Evolutionary conservation across 2,888 invertebrate genomes (phyloP), one percentile per base, ranked within the genome.

Genomic region (Apotomis betuletana): DNA sequence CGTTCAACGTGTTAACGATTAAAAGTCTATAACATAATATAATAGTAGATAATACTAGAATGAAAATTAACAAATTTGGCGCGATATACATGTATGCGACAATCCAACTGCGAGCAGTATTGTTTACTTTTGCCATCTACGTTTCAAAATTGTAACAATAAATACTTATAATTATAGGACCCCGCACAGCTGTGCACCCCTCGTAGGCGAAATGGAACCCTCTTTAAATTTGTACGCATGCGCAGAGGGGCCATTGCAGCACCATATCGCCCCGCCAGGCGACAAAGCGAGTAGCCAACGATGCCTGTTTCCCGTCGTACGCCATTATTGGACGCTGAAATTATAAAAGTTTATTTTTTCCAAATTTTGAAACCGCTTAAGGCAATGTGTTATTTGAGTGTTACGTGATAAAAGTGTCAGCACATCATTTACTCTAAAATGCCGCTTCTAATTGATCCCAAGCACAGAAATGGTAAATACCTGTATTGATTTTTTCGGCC

Each of bases 391-490:
- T 79, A 79, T 81, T 79, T 74, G 78, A 85, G 89, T 90, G 87
- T 82, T 81, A 86, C 84, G 79, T 88, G 83, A 88, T 82, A 74
- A 62, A 60, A 80, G 79, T 79, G 76, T 77, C 78, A 79, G 81
- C 80, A 75, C 74, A 76, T 75, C 57, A 72, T 74, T 78, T 65
- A 67, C 64, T 59, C 68, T 78, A 87, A 86, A 86, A 93, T 93
- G 93, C 90, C 93, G 75, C 76, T 91, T 71, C 82, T 92, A 82
- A 83, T 92, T 75, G 88, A 91, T 79, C 80, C 85, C 75, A 88
- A 81, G 80, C 87, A 79, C 78, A 86, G 83, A 85, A 90, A 87
- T 88, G 93, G 93, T 93, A 91, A 92, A 83, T 92, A 93, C 92
- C 85, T 93, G 84, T 92, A 92, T 90, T 90, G 79, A 81, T 81